A percentile compares a stretch with the other conserved stretches of the same genome.
These are phyloP conservation scores for Zaprionus lachaisei DNA, from an alignment of 1,140 invertebrate genomes.

Conservation along the genomic window DNA sequence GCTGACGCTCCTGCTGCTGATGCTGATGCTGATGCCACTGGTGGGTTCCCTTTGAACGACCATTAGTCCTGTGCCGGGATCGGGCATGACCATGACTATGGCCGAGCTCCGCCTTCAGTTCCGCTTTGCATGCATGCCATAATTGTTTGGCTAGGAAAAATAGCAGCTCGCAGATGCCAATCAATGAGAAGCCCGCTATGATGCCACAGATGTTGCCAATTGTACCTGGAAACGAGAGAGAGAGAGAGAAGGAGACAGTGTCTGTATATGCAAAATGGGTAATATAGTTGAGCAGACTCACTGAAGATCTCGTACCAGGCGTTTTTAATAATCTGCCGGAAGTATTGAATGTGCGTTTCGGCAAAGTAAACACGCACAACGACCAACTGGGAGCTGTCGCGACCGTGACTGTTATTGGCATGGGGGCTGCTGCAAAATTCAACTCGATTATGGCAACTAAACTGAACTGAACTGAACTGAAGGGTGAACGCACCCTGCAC, in stretches of 20 bases:
- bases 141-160: conserved; percentile 81
- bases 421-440: conserved; percentile 61
- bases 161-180: conserved; percentile 79
- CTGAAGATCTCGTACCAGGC: conserved; percentile 77
- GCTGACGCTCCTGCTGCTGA: conserved; percentile 9
- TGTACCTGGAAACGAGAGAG: conserved; percentile 57
- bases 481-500: conserved; percentile 16
- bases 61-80: conserved; percentile 38
- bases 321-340: conserved; percentile 78
- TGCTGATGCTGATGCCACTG: conserved; percentile 33
- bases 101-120: conserved; percentile 52
- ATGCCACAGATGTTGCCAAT: conserved; percentile 83
- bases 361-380: conserved; percentile 77
- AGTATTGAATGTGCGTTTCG: conserved; percentile 80
- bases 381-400: conserved; percentile 55
- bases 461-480: conserved; percentile 33
- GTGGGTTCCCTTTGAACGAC: conserved; percentile 49
- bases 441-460: conserved; percentile 57
- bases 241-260: neutral
- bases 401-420: conserved; percentile 30
- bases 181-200: conserved; percentile 82
- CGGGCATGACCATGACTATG: conserved; percentile 31
- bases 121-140: conserved; percentile 69
- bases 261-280: conserved; percentile 13
- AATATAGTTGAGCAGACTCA: conserved; percentile 57